Percentiles rank a stretch among this genome's conserved stretches.
phyloP scores from a whole-genome alignment of 2,113 vertebrate genomes.

The Eulemur macaco region DNA sequence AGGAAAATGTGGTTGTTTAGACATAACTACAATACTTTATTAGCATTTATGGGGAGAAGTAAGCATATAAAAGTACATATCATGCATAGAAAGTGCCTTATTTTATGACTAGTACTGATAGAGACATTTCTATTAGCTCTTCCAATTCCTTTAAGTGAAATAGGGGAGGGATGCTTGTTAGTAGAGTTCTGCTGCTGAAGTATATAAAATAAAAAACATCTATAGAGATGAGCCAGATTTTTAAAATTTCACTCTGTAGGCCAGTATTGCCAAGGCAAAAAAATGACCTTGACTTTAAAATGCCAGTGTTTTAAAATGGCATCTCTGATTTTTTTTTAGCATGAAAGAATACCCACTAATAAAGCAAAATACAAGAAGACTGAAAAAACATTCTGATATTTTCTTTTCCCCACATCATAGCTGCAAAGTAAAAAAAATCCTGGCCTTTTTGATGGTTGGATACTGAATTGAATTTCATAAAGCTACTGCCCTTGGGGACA shows the following conservation, averaged over 20 bases:
- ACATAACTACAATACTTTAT: slow-evolving; percentile 41
- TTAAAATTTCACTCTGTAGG: slow-evolving; percentile 28
- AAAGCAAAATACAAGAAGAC: not conserved
- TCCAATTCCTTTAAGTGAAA: slow-evolving; percentile 31
- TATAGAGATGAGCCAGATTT: not conserved
- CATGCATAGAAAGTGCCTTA: slow-evolving; percentile 61
- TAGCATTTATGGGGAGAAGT: slow-evolving; percentile 18
- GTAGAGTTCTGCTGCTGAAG: slow-evolving; percentile 12
- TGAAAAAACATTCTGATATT: not conserved
- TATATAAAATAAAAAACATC: slow-evolving; percentile 10
- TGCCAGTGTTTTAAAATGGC: not conserved
- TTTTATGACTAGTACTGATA: slow-evolving; percentile 49
- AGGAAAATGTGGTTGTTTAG: slow-evolving; percentile 31
- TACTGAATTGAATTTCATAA: not conserved
- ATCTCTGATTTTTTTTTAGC: not conserved
- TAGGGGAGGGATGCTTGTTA: slow-evolving; percentile 16
- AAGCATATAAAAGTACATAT: slow-evolving; percentile 21
- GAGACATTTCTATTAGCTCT: slow-evolving; percentile 7
- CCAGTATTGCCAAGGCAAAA: not conserved
- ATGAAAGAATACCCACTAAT: not conserved
- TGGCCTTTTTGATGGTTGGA: not conserved
- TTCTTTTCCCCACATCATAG: not conserved
- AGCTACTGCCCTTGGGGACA: not conserved
- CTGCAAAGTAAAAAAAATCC: slow-evolving; percentile 27
- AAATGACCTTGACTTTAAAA: slow-evolving; percentile 32